A percentile compares a stretch with the other conserved stretches of the same genome.
These are phyloP conservation scores for Exaiptasia diaphana DNA, from an alignment of 64 coral and sea anemone species.

Conservation along the genomic window DNA sequence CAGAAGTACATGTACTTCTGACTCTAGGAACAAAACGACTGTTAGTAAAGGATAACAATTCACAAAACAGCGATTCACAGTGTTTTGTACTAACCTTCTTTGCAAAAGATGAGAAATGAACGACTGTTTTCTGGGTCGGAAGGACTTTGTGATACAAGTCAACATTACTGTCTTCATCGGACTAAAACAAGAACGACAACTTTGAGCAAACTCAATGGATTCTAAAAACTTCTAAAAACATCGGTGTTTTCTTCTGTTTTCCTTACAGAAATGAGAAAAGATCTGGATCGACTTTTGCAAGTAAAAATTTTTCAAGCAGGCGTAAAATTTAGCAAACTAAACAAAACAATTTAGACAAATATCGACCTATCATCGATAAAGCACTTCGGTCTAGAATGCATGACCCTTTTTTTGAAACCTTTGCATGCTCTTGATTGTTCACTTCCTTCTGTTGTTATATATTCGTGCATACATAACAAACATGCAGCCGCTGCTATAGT, in stretches of 20 bases:
- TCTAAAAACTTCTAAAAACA: background rate
- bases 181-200: constrained; percentile 1
- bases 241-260: background rate
- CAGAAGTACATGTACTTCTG: no score
- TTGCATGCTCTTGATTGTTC: no score
- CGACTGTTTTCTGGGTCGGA: background rate
- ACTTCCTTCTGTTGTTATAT: no score
- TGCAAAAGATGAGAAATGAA: constrained; percentile 63
- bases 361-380: background rate
- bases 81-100: constrained; percentile 55
- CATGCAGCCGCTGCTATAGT: no score
- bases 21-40: no score
- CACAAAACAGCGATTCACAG: background rate
- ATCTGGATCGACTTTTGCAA: background rate
- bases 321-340: background rate
- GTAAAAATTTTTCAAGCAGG: background rate
- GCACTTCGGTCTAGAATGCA: no score
- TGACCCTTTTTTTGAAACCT: no score
- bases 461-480: no score
- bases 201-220: background rate
- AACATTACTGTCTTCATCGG: constrained; percentile 26
- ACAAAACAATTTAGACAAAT: background rate
- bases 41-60: no score
- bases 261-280: background rate
- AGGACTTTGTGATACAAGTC: constrained; percentile 43